These are phyloP conservation scores for Micronycteris hirsuta DNA, from an alignment of 2,113 vertebrate genomes.

Conservation along the genomic window DNA sequence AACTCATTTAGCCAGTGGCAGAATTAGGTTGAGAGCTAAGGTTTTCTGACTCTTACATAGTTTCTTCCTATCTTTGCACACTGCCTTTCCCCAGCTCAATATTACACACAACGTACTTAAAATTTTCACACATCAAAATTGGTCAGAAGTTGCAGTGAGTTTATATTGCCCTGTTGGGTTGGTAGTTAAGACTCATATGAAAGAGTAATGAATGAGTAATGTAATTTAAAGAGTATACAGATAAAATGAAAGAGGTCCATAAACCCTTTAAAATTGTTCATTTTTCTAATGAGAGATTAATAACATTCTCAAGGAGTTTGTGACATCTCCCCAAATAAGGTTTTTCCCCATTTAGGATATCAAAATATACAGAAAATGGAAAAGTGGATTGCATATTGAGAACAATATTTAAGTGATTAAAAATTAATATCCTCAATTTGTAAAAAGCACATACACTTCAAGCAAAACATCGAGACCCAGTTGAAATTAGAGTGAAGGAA, in stretches of 20 bases:
- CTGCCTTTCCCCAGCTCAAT: background rate
- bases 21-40: background rate
- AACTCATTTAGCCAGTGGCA: background rate
- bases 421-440: background rate
- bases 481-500: background rate
- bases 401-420: background rate
- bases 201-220: background rate
- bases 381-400: background rate
- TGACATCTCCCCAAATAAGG: background rate
- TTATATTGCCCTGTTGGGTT: background rate
- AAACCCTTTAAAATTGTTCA: background rate
- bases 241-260: background rate
- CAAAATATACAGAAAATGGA: background rate
- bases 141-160: background rate
- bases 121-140: background rate
- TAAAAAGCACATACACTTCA: background rate
- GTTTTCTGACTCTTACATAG: background rate
- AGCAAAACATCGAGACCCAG: background rate
- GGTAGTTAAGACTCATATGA: background rate
- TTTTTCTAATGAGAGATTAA: constrained; percentile 5
- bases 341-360: background rate
- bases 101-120: background rate
- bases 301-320: background rate
- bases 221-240: background rate
- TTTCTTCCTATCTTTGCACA: background rate